Conservation (phyloP, 1,140 invertebrate species). For the Solen grandis region DNA sequence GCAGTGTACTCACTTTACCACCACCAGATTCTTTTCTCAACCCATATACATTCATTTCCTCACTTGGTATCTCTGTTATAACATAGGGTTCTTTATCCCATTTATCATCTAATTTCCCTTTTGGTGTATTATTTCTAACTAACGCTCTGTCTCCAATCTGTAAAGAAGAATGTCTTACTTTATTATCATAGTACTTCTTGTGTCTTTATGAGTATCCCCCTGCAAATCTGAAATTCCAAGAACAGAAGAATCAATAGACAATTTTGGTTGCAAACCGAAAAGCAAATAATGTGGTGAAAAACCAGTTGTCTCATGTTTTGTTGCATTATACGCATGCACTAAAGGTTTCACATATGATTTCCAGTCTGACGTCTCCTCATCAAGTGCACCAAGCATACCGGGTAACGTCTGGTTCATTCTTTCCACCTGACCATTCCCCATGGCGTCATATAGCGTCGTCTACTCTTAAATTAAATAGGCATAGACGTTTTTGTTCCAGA, state of each 20-base stretch:
- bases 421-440: slow-evolving; percentile 68
- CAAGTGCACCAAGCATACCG: slow-evolving; percentile 57
- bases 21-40: too few species aligned
- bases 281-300: slow-evolving; percentile 63
- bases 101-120: not conserved
- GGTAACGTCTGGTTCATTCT: slow-evolving; percentile 65
- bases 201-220: too few species aligned
- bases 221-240: slow-evolving; percentile 33
- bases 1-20: too few species aligned
- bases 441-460: slow-evolving; percentile 67
- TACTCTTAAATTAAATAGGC: too few species aligned
- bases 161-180: too few species aligned
- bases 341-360: slow-evolving; percentile 23
- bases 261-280: slow-evolving; percentile 60
- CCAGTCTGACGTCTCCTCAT: slow-evolving; percentile 31
- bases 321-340: slow-evolving; percentile 52
- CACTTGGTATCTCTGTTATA: too few species aligned
- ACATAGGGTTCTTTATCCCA: slow-evolving; percentile 5
- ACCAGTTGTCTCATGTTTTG: slow-evolving; percentile 54
- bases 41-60: too few species aligned
- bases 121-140: not conserved
- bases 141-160: not conserved
- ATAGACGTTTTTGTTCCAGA: too few species aligned
- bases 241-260: slow-evolving; percentile 52
- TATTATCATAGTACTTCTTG: too few species aligned